These are phyloP conservation scores for Chiroxiphia lanceolata DNA, from an alignment of 2,797 vertebrate genomes.

Conservation along the genomic window DNA sequence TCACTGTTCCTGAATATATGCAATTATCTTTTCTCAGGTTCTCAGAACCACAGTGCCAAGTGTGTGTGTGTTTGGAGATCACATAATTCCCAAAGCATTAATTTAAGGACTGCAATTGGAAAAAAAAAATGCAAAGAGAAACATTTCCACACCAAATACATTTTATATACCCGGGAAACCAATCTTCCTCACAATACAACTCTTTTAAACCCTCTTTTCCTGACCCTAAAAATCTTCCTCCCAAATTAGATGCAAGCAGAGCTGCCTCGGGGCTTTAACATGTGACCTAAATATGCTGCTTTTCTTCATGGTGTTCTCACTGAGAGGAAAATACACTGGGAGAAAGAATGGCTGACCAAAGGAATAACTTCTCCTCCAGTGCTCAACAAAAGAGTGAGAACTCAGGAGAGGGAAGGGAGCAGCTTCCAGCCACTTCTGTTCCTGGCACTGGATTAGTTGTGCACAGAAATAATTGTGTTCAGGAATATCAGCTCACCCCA, in stretches of 20 bases:
- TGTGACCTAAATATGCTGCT: conserved; percentile 26
- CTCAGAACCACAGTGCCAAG: neutral
- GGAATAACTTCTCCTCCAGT: conserved; percentile 60
- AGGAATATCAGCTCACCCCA: neutral
- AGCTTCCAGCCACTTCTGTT: neutral
- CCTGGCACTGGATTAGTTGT: neutral
- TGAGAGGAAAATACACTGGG: conserved; percentile 9
- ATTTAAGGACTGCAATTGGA: neutral
- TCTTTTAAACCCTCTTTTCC: neutral
- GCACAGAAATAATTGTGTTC: neutral
- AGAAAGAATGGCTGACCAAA: conserved; percentile 15
- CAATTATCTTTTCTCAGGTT: neutral
- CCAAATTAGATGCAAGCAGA: conserved; percentile 8
- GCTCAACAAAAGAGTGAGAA: neutral
- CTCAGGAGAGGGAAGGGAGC: neutral
- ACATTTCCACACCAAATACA: neutral
- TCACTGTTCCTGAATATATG: neutral
- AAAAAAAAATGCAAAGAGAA: neutral
- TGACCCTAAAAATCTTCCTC: conserved; percentile 1
- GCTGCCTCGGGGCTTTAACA: conserved; percentile 1
- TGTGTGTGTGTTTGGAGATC: neutral
- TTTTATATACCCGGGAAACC: neutral
- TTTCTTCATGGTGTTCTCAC: conserved; percentile 28
- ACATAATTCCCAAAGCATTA: neutral
- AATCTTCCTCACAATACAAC: neutral